Evolutionary conservation across 2,888 invertebrate genomes (phyloP), one percentile per base, ranked within the genome.

Genomic region (Pandemis heparana): DNA sequence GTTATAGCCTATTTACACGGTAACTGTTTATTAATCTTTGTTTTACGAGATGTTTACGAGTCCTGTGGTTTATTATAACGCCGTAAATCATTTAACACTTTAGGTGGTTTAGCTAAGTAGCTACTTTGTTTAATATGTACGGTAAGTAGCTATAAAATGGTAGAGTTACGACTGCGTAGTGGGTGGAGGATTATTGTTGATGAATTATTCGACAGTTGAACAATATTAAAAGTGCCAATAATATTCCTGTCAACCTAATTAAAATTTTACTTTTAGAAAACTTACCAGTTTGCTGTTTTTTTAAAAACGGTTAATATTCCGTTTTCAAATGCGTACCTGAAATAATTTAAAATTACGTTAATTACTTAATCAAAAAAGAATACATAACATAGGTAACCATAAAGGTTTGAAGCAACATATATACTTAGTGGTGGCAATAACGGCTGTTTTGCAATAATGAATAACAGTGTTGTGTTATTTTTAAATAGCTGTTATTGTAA

Each of bases 1-100:
- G 94, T 94, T 94, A 94, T 94, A 91, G 94, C 89, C 94, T 94
- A 94, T 94, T 94, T 94, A 93, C 93, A 92, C 83, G 89, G 92
- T 93, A 92, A 94, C 89, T 91, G 93, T 94, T 92, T 94, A 92
- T 93, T 94, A 94, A 94, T 94, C 92, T 93, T 92, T 93, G 92
- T 94, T 94, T 94, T 92, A 94, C 90, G 94, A 91, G 87, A 76
- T 77, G 76, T 77, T 77, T 77, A 77, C 71, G 75, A 91, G 87
- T 85, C 87, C 85, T 86, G 90, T 87, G 89, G 91, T 92, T 93
- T 93, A 93, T 94, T 93, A 92, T 94, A 92, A 90, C 90, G 91
- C 89, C 89, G 90, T 92, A 89, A 91, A 92, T 93, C 92, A 92
- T 90, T 94, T 91, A 89, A 89, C 89, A 89, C 88, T 89, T 87